phyloP scores from a whole-genome alignment of 1,140 invertebrate genomes.

The Papilio helenus region DNA sequence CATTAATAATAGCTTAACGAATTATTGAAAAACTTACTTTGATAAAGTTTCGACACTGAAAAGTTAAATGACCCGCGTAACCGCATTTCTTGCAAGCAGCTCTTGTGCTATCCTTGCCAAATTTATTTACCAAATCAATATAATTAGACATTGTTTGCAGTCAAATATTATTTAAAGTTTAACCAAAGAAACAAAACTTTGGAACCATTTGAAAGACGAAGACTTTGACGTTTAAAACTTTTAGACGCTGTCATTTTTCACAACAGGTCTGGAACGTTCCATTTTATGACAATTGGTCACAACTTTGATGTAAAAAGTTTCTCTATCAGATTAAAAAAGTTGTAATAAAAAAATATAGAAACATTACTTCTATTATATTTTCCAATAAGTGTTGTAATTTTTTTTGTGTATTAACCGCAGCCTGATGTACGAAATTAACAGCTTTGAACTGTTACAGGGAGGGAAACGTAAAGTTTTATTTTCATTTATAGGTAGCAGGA shows the following conservation, averaged over 20 bases:
- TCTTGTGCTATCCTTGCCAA: conserved; percentile 88
- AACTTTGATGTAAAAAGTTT: neutral
- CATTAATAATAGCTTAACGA: neutral
- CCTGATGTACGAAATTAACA: neutral
- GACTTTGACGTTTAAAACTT: conserved; percentile 16
- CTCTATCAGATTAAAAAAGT: neutral
- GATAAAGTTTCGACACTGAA: conserved; percentile 97
- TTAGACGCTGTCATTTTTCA: neutral
- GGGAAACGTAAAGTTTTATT: conserved; percentile 35
- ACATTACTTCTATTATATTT: neutral
- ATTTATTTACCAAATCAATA: conserved; percentile 71
- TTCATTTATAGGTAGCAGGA: conserved; percentile 52
- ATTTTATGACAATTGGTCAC: neutral
- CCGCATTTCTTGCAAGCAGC: conserved; percentile 97
- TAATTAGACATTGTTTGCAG: conserved; percentile 66
- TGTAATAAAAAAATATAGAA: too few relatives aligned
- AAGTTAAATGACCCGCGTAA: conserved; percentile 97
- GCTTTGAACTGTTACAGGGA: neutral
- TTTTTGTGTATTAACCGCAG: neutral
- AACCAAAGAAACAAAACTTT: neutral
- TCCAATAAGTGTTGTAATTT: neutral
- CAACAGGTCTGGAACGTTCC: conserved; percentile 32
- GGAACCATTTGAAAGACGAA: neutral
- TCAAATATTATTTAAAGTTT: conserved; percentile 42
- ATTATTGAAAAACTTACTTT: conserved; percentile 86